Percentiles rank a stretch among this genome's conserved stretches.
phyloP scores from a whole-genome alignment of 2,888 invertebrate species.

The Thymelicus sylvestris region DNA sequence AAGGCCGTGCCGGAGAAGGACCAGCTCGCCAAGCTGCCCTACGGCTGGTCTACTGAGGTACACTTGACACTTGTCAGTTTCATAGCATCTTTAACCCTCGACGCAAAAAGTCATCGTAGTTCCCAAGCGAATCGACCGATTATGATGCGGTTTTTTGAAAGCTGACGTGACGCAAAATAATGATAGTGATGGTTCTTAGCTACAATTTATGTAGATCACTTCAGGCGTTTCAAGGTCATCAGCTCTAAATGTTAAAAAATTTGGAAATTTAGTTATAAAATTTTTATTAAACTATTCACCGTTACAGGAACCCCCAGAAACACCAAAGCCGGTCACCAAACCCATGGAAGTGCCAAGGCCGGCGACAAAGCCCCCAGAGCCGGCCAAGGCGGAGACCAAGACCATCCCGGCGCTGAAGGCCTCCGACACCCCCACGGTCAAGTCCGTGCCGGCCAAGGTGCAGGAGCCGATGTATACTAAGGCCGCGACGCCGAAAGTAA shows the following conservation, averaged over 20 bases:
- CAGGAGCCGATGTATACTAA: conserved; percentile 77
- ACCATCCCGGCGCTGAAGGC: conserved; percentile 67
- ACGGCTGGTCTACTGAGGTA: conserved; percentile 77
- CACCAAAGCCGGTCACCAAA: conserved; percentile 58
- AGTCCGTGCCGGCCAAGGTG: conserved; percentile 70
- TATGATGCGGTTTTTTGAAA: too few species aligned
- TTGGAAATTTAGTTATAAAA: too few species aligned
- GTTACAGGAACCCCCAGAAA: conserved; percentile 65
- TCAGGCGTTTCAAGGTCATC: too few species aligned
- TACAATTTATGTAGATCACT: too few species aligned
- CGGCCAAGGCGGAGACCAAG: conserved; percentile 70
- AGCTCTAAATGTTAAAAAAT: too few species aligned
- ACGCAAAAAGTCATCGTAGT: too few species aligned
- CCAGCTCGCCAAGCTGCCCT: conserved; percentile 78
- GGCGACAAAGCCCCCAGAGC: conserved; percentile 57
- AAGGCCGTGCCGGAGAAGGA: conserved; percentile 80
- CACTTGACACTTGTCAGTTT: neutral
- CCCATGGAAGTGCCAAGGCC: conserved; percentile 61
- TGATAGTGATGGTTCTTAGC: too few species aligned
- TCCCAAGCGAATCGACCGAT: too few species aligned
- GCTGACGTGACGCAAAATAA: too few species aligned
- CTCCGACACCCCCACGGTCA: conserved; percentile 62
- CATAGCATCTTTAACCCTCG: too few species aligned
- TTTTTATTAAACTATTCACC: too few species aligned
- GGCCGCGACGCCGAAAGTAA: conserved; percentile 68